Percentiles rank a stretch among this genome's conserved stretches.
phyloP scores from a whole-genome alignment of 1,140 invertebrate genomes.

The Contarinia nasturtii region DNA sequence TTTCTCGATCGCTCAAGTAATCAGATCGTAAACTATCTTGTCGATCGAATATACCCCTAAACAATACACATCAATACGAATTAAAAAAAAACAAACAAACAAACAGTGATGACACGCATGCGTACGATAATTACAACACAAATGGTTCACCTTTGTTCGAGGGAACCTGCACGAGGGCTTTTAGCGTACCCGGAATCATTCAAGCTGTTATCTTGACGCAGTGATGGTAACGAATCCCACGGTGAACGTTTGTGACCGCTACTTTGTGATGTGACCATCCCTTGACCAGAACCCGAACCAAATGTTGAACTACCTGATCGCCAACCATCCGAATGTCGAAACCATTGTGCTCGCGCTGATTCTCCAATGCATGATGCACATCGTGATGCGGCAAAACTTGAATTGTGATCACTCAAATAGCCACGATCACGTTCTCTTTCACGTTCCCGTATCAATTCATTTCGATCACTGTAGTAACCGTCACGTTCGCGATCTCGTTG shows the following conservation, averaged over 20 bases:
- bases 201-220: constrained; percentile 60
- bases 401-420: constrained; percentile 71
- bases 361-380: constrained; percentile 70
- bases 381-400: constrained; percentile 39
- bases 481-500: constrained; percentile 46
- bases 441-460: constrained; percentile 51
- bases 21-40: constrained; percentile 76
- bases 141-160: constrained; percentile 51
- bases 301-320: constrained; percentile 54
- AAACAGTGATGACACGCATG: no score
- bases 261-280: constrained; percentile 20
- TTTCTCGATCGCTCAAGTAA: constrained; percentile 74
- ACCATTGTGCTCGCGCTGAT: constrained; percentile 67
- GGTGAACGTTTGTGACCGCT: constrained; percentile 46
- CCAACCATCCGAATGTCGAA: constrained; percentile 72
- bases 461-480: constrained; percentile 71
- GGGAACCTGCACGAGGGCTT: constrained; percentile 63
- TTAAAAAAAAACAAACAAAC: neutral
- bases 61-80: constrained; percentile 14
- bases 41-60: constrained; percentile 64
- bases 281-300: constrained; percentile 31
- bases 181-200: constrained; percentile 73
- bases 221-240: constrained; percentile 66
- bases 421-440: constrained; percentile 51
- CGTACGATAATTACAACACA: no score